These are phyloP conservation scores for Trididemnum miniatum DNA, from an alignment of 23 tunicate genomes.

Conservation along the genomic window DNA sequence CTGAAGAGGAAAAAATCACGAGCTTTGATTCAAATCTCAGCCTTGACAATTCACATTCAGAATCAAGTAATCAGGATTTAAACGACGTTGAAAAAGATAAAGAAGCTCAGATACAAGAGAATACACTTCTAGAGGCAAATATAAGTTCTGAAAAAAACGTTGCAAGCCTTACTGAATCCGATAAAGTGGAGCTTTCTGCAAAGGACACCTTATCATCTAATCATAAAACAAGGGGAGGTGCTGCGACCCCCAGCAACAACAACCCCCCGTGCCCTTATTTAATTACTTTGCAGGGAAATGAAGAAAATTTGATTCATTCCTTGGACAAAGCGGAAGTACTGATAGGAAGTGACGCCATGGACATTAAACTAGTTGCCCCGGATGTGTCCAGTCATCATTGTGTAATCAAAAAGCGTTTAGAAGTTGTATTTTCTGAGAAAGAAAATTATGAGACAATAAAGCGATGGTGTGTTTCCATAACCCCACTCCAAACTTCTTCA, in stretches of 20 bases:
- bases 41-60: too few species aligned
- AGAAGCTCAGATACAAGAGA: too few species aligned
- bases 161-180: too few species aligned
- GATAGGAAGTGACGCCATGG: conserved; percentile 51
- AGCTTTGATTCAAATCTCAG: conserved; percentile 10
- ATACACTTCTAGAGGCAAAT: too few species aligned
- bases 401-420: conserved; percentile 63
- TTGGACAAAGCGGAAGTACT: conserved; percentile 38
- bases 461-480: conserved; percentile 75
- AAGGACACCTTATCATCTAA: too few species aligned
- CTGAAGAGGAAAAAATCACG: conserved; percentile 38
- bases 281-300: conserved; percentile 76
- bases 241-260: background rate
- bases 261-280: conserved; percentile 60
- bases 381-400: conserved; percentile 78
- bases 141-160: too few species aligned
- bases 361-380: conserved; percentile 25
- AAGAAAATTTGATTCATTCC: conserved; percentile 26
- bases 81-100: too few species aligned
- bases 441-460: conserved; percentile 13
- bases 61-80: too few species aligned
- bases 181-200: too few species aligned
- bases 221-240: too few species aligned
- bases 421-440: conserved; percentile 26
- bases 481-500: conserved; percentile 42